Evolutionary conservation across 2,888 invertebrate species (phyloP).

Genomic region (Hydriomena furcata): DNA sequence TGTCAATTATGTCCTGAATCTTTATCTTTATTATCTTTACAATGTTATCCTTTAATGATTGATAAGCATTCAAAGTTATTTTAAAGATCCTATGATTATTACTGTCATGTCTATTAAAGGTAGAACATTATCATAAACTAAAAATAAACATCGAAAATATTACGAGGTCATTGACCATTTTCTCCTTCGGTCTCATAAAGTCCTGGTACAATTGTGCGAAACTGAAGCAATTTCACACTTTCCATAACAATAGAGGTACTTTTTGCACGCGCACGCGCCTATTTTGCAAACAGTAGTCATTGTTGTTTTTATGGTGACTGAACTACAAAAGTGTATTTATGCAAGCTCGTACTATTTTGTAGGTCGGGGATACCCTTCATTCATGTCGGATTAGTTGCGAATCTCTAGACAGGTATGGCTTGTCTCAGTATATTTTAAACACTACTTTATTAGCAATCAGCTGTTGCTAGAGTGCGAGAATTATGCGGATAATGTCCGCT

Average conservation of each 20-base stretch:
- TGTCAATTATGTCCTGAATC: too few species aligned
- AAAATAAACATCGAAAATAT: conserved; percentile 22
- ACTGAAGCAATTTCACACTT: conserved; percentile 73
- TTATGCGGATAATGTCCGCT: conserved; percentile 32
- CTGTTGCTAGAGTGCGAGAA: not conserved
- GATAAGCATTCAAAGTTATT: not conserved
- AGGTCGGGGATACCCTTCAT: conserved; percentile 75
- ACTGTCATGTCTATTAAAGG: conserved; percentile 26
- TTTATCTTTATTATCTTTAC: too few species aligned
- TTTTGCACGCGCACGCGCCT: conserved; percentile 70
- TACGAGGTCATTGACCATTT: conserved; percentile 36
- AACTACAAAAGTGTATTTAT: conserved; percentile 68
- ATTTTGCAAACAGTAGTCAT: conserved; percentile 56
- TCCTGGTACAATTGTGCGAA: conserved; percentile 81
- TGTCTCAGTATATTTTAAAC: conserved; percentile 29
- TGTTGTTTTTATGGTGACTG: conserved; percentile 73
- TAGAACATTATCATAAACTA: conserved; percentile 1
- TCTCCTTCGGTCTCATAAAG: conserved; percentile 53
- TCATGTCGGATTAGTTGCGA: conserved; percentile 58
- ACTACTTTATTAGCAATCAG: not conserved
- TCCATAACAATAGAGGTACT: conserved; percentile 56
- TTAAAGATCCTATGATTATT: not conserved
- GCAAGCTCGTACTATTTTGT: conserved; percentile 61
- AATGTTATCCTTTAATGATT: too few species aligned
- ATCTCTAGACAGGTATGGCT: conserved; percentile 54